Percentiles rank a stretch among this genome's conserved stretches.
phyloP scores from a whole-genome alignment of 2,888 invertebrate species.

The Parochlus steinenii region DNA sequence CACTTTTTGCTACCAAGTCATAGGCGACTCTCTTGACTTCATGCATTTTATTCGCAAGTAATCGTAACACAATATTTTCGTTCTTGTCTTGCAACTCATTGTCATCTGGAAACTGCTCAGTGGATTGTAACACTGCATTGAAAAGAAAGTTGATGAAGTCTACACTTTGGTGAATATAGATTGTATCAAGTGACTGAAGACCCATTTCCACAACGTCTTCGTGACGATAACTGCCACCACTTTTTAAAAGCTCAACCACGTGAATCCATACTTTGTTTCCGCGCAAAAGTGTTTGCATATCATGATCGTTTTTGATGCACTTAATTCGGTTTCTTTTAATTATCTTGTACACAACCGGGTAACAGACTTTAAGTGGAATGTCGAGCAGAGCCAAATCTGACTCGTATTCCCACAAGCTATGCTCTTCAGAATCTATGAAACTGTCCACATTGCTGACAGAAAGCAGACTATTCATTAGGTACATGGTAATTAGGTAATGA shows the following conservation, averaged over 20 bases:
- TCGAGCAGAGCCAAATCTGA: slow-evolving; percentile 17
- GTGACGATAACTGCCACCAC: slow-evolving; percentile 13
- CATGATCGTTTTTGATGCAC: slow-evolving; percentile 4
- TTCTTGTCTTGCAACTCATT: slow-evolving; percentile 18
- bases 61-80: slow-evolving; percentile 18
- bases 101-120: slow-evolving; percentile 17
- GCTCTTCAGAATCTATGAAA: slow-evolving; percentile 1
- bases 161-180: slow-evolving; percentile 21
- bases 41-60: slow-evolving; percentile 19
- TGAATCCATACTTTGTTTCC: slow-evolving; percentile 15
- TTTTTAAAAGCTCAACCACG: slow-evolving; percentile 16
- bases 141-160: slow-evolving; percentile 19
- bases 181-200: slow-evolving; percentile 15
- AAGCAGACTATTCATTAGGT: slow-evolving; percentile 1
- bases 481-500: slow-evolving; percentile 2
- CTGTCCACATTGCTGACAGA: background rate
- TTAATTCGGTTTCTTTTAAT: slow-evolving; percentile 3
- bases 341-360: slow-evolving; percentile 15
- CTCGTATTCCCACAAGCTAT: slow-evolving; percentile 15
- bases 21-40: slow-evolving; percentile 13
- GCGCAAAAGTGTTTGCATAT: slow-evolving; percentile 15
- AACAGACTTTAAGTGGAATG: slow-evolving; percentile 15
- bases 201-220: slow-evolving; percentile 16
- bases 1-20: background rate
- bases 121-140: slow-evolving; percentile 17